Percentiles rank a stretch among this genome's conserved stretches.
These are phyloP conservation scores for Ammodytes dubius DNA, from an alignment of 2,113 vertebrate genomes.

Conservation along the genomic window DNA sequence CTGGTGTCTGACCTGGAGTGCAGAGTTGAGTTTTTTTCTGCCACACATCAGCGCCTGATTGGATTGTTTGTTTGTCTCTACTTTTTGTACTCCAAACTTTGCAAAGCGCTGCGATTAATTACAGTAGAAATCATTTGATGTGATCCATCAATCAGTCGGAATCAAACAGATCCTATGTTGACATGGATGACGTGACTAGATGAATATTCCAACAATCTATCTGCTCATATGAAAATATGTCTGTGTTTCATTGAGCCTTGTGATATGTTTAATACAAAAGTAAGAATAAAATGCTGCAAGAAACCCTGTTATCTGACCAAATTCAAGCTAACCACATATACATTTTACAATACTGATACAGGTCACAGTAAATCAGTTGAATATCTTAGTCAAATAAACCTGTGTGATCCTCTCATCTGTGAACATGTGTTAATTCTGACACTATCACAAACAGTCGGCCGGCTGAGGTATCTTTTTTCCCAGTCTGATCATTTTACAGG, in stretches of 20 bases:
- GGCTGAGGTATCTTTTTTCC: conserved; percentile 38
- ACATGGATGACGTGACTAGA: background rate
- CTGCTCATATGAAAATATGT: background rate
- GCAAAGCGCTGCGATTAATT: background rate
- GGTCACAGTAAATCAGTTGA: conserved; percentile 1
- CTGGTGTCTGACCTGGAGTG: background rate
- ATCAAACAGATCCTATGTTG: background rate
- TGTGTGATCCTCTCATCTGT: background rate
- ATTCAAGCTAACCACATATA: background rate
- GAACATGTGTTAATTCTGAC: conserved; percentile 1
- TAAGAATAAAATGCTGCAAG: background rate
- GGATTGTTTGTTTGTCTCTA: background rate
- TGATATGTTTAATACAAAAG: background rate
- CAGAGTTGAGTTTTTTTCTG: background rate
- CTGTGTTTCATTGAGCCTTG: background rate
- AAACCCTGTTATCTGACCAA: background rate
- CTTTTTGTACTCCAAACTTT: background rate
- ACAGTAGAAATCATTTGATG: background rate
- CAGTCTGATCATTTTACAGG: conserved; percentile 45
- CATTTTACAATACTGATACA: background rate
- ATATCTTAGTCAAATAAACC: background rate
- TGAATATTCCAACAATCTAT: background rate
- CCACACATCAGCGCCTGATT: background rate
- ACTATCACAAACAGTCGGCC: conserved; percentile 43
- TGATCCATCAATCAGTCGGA: conserved; percentile 15